Evolutionary conservation across 2,797 vertebrate genomes (phyloP).

Genomic region (Bradypodion ventrale): DNA sequence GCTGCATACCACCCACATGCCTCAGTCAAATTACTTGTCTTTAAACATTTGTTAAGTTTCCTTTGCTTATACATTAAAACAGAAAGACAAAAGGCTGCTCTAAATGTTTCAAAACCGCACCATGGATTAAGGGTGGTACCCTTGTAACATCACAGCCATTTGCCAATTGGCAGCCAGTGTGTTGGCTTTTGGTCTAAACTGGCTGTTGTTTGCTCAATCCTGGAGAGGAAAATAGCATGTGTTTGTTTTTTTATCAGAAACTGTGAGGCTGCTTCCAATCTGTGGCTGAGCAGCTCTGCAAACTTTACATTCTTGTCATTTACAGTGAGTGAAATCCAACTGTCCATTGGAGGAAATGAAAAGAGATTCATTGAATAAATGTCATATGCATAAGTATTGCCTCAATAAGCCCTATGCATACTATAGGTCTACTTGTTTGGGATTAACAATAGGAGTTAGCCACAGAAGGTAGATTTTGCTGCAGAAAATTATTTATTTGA

Average conservation of each 20-base stretch:
- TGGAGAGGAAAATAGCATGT: background rate
- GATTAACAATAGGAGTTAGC: background rate
- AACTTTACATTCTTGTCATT: background rate
- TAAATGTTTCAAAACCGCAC: background rate
- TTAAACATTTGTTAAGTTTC: background rate
- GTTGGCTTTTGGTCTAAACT: background rate
- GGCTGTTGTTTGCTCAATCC: background rate
- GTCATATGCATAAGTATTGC: background rate
- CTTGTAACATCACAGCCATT: background rate
- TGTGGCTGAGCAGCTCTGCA: background rate
- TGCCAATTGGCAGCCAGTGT: background rate
- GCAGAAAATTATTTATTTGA: too few species aligned
- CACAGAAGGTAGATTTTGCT: too few species aligned
- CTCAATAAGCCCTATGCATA: background rate
- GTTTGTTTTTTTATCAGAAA: too few species aligned
- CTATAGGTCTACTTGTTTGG: background rate
- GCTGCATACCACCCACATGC: background rate
- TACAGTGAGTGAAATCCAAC: background rate
- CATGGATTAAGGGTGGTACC: background rate
- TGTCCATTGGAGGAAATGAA: background rate
- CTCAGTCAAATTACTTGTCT: background rate
- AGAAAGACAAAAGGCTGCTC: background rate
- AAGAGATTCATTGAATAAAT: background rate
- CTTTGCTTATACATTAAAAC: background rate
- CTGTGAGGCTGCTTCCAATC: background rate